Evolutionary conservation across 2,113 vertebrate species (phyloP).

Genomic region (Vulpes ferrilata): DNA sequence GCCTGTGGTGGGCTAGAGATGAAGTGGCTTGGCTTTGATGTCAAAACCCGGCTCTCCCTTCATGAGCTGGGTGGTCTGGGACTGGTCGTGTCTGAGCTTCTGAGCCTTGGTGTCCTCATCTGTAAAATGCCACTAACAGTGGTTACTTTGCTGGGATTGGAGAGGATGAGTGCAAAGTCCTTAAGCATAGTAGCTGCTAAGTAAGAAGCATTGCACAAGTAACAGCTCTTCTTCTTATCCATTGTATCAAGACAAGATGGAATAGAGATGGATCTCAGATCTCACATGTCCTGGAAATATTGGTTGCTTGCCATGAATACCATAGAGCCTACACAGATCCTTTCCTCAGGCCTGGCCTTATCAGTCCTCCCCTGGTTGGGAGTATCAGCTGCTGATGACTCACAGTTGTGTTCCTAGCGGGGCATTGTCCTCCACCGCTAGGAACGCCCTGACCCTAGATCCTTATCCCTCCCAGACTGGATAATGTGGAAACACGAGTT

Average conservation of each 20-base stretch:
- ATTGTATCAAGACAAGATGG: background rate
- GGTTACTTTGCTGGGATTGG: background rate
- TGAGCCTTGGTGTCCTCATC: conserved; percentile 33
- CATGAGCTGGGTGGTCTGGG: conserved; percentile 34
- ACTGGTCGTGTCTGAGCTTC: background rate
- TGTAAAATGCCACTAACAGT: conserved; percentile 15
- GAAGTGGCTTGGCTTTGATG: conserved; percentile 52
- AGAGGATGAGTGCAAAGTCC: background rate
- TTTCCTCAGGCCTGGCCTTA: background rate
- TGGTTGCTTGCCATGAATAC: background rate
- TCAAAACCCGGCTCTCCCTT: background rate
- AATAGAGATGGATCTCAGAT: background rate
- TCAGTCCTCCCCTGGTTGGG: background rate
- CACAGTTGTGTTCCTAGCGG: background rate
- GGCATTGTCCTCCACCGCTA: background rate
- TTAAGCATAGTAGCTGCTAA: background rate
- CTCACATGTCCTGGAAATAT: background rate
- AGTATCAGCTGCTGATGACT: background rate
- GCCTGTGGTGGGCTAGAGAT: background rate
- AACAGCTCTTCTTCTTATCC: background rate
- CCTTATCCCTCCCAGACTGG: background rate
- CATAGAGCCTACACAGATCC: background rate
- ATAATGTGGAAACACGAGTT: background rate
- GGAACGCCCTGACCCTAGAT: background rate
- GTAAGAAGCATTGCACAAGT: background rate